Evolutionary conservation across 2,113 vertebrate species (phyloP).

Genomic region (Melanotaenia duboulayi): DNA sequence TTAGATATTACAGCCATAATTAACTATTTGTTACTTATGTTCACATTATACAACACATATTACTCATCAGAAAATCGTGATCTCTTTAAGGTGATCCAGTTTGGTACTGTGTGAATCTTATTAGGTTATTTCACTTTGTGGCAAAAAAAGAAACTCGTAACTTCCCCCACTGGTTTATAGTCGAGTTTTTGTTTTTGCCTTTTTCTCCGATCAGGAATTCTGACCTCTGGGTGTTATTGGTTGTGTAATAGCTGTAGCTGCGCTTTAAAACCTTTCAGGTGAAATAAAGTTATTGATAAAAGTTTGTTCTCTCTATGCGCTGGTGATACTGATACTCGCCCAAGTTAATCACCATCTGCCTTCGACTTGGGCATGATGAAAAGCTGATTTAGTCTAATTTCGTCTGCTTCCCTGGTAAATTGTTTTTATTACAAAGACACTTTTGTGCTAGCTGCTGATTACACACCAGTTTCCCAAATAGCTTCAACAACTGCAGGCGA

Average conservation of each 20-base stretch:
- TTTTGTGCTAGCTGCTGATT: conserved; percentile 49
- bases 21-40: neutral
- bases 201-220: neutral
- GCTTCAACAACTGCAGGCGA: conserved; percentile 6
- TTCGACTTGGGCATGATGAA: conserved; percentile 24
- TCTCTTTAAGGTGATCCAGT: neutral
- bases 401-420: conserved; percentile 23
- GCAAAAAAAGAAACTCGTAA: neutral
- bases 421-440: conserved; percentile 48
- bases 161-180: neutral
- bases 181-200: neutral
- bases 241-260: neutral
- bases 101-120: neutral
- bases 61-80: neutral
- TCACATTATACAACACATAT: neutral
- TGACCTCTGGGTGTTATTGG: conserved; percentile 10
- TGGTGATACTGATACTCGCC: conserved; percentile 20
- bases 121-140: neutral
- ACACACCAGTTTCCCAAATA: conserved; percentile 30
- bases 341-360: conserved; percentile 12
- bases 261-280: neutral
- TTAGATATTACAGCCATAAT: neutral
- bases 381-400: conserved; percentile 38
- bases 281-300: conserved; percentile 7
- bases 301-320: conserved; percentile 14